A percentile compares a stretch with the other conserved stretches of the same genome.
These are phyloP conservation scores for Mionectes olivaceus DNA, from an alignment of 2,797 vertebrate species.

Conservation along the genomic window DNA sequence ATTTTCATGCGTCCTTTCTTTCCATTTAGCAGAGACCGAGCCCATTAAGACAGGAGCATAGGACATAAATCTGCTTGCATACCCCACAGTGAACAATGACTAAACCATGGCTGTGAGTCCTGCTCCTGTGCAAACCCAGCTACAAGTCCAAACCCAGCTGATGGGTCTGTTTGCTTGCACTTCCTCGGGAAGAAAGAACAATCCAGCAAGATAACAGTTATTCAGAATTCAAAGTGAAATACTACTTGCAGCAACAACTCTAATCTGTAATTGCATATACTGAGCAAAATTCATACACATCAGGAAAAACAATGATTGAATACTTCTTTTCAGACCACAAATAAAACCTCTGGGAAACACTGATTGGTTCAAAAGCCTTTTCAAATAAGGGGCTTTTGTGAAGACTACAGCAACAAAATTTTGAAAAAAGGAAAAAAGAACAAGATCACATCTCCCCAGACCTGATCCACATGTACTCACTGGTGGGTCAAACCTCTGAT, in stretches of 20 bases:
- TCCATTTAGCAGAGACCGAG: neutral
- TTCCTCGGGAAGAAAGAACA: neutral
- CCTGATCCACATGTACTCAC: neutral
- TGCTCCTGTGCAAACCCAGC: neutral
- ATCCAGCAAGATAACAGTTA: neutral
- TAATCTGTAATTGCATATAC: neutral
- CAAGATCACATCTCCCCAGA: neutral
- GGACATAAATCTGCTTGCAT: fast-evolving
- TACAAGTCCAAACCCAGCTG: neutral
- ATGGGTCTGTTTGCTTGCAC: neutral
- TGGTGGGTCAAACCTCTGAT: neutral
- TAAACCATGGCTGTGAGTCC: neutral
- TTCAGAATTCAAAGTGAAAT: neutral
- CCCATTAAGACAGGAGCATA: neutral
- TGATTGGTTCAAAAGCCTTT: neutral
- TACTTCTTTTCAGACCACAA: neutral
- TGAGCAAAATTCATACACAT: neutral
- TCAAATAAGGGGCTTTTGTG: neutral
- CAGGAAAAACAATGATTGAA: neutral
- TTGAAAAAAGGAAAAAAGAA: neutral
- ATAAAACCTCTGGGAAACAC: neutral
- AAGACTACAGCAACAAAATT: neutral
- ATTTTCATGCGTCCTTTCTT: neutral
- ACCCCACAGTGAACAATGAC: fast-evolving
- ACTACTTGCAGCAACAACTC: neutral